phyloP scores from a whole-genome alignment of 2,797 vertebrate genomes.

The Brotula barbata region DNA sequence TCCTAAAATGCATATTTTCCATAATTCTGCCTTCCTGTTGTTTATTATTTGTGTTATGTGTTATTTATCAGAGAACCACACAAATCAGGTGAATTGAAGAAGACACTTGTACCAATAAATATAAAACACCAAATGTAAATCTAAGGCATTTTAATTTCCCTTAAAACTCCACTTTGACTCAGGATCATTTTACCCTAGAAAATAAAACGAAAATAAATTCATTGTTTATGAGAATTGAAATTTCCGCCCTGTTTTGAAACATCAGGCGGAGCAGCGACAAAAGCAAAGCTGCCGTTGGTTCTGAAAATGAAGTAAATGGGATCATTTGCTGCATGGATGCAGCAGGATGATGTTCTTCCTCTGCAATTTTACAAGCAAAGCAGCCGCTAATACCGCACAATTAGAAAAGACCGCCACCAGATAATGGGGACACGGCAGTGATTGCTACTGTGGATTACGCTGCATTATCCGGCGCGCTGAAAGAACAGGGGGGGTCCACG shows the following conservation, averaged over 20 bases:
- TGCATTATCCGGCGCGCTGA: conserved; percentile 72
- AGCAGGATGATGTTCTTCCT: conserved; percentile 80
- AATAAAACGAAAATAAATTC: too few relatives aligned
- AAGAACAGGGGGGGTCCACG: conserved; percentile 68
- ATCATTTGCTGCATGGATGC: conserved; percentile 85
- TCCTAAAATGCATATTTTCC: too few relatives aligned
- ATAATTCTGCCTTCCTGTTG: too few relatives aligned
- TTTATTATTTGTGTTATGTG: too few relatives aligned
- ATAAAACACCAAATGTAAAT: too few relatives aligned
- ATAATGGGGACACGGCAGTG: conserved; percentile 77
- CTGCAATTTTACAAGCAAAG: conserved; percentile 85
- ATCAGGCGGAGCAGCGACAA: conserved; percentile 59
- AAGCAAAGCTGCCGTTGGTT: conserved; percentile 60
- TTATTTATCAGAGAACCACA: too few relatives aligned
- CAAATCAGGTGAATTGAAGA: too few relatives aligned
- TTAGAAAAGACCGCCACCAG: conserved; percentile 77
- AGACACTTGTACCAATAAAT: too few relatives aligned
- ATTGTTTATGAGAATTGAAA: too few relatives aligned
- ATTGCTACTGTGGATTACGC: conserved; percentile 81
- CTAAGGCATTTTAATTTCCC: too few relatives aligned
- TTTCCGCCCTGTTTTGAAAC: conserved; percentile 26
- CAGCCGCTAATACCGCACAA: conserved; percentile 83
- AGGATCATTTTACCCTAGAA: too few relatives aligned
- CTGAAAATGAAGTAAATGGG: conserved; percentile 82
- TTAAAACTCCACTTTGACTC: too few relatives aligned